A percentile compares a stretch with the other conserved stretches of the same genome.
phyloP scores from a whole-genome alignment of 2,797 vertebrate genomes.

The Tenualosa thibaudeaui region DNA sequence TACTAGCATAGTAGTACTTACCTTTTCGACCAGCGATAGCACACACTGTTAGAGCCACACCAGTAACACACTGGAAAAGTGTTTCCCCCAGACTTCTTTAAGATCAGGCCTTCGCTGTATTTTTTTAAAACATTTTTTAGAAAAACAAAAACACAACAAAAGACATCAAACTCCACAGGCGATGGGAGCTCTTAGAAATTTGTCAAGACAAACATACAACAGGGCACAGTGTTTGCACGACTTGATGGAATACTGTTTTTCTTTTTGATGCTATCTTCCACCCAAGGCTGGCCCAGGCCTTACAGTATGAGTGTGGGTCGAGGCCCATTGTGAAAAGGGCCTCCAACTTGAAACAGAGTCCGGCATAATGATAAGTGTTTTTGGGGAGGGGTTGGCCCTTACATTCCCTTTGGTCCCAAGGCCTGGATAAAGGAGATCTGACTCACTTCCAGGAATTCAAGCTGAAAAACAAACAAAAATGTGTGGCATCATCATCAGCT shows the following conservation, averaged over 20 bases:
- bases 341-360: not conserved
- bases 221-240: constrained; percentile 7
- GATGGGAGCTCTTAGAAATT: constrained; percentile 1
- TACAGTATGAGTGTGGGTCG: not conserved
- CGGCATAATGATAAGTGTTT: not conserved
- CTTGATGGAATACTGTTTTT: constrained; percentile 19
- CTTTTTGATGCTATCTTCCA: constrained; percentile 6
- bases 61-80: constrained; percentile 58
- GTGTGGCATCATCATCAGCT: constrained; percentile 21
- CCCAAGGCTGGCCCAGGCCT: not conserved
- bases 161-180: not conserved
- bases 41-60: constrained; percentile 59
- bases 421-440: constrained; percentile 51
- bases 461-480: constrained; percentile 47
- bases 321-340: constrained; percentile 1
- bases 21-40: constrained; percentile 61
- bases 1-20: not conserved
- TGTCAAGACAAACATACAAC: constrained; percentile 21
- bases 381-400: constrained; percentile 30
- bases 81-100: constrained; percentile 61
- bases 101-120: constrained; percentile 54
- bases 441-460: constrained; percentile 54
- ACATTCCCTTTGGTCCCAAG: constrained; percentile 54
- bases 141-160: constrained; percentile 10
- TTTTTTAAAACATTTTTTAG: constrained; percentile 22